Evolutionary conservation across 2,888 invertebrate genomes (phyloP), one percentile per base, ranked within the genome.

Genomic region (Tetranychus piercei): DNA sequence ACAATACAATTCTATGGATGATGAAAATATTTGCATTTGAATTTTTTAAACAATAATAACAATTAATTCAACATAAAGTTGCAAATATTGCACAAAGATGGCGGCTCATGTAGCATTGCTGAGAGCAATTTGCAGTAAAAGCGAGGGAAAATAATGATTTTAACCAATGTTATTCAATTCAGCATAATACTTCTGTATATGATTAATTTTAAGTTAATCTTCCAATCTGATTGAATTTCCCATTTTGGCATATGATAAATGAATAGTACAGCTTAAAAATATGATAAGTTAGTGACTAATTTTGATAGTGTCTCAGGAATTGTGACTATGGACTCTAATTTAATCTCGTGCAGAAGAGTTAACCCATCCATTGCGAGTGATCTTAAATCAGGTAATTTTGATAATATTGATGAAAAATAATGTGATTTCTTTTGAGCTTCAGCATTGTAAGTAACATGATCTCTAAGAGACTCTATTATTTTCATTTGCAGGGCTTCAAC

Each of bases 401-500:
- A 92, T 78, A 95, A 86, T 77, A 95, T 88, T 76, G 92, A 88
- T 80, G 94, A 94, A 86, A 95, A 92, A 84, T 94, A 94, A 81
- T 94, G 92, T 34, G 92, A 89, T 81, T 93, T 93, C 80, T 90
- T 87, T 81, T 91, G 91, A 44, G 90, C 91, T 80, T 91, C 90
- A 44, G 90, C 88, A 82, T 91, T 90, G 83, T 91, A 91, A 23
- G 94, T 94, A 81, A 94, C 94, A 85, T 97, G 96, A 81, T 97
- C 96, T 71, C 94, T 88, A 76, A 97, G 86, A 76, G 94, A 93
- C 77, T 92, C 91, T 80, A 96, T 93, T 80, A 97, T 91, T 84
- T 94, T 94, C 90, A 92, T 94, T 83, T 97, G 95, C 22, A 96
- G 86, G 80, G 91, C 92, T 82, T 97, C 96, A 79, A 96, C 91